These are phyloP conservation scores for Oxyura jamaicensis DNA, from an alignment of 2,113 vertebrate species.

Conservation along the genomic window DNA sequence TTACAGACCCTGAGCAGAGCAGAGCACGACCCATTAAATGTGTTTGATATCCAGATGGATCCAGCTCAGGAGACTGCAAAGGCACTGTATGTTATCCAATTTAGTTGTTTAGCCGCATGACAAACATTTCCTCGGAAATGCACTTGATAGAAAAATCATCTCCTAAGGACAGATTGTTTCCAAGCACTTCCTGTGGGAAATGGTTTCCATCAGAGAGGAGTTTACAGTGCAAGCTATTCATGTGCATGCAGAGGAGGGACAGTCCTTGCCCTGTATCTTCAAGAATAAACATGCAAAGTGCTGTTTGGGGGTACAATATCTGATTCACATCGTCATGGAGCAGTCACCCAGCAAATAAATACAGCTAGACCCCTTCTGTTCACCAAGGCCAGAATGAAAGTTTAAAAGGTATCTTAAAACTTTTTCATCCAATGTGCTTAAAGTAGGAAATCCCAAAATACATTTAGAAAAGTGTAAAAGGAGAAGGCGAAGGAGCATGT, in stretches of 20 bases:
- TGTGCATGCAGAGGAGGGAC: neutral
- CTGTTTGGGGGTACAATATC: neutral
- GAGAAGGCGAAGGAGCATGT: neutral
- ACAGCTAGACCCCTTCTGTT: neutral
- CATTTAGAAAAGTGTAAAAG: neutral
- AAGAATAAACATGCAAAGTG: slow-evolving; percentile 18
- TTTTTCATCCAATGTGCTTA: neutral
- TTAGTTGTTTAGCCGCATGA: slow-evolving; percentile 10
- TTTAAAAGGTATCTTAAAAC: neutral
- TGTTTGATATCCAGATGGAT: neutral
- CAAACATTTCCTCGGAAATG: slow-evolving; percentile 61
- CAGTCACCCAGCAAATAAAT: neutral
- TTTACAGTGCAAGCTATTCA: slow-evolving; percentile 29
- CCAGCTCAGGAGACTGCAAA: neutral
- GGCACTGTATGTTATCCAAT: neutral
- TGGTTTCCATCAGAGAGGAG: slow-evolving; percentile 37
- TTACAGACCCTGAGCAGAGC: neutral
- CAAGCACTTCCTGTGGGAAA: slow-evolving; percentile 64
- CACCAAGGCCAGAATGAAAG: neutral
- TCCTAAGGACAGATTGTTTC: slow-evolving; percentile 69
- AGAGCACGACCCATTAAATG: neutral
- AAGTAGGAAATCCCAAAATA: neutral
- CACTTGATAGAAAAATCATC: slow-evolving; percentile 57
- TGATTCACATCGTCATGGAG: neutral
- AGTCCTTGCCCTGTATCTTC: slow-evolving; percentile 18